Evolutionary conservation across 2,888 invertebrate genomes (phyloP).

Genomic region (Acanthosepion pharaonis): DNA sequence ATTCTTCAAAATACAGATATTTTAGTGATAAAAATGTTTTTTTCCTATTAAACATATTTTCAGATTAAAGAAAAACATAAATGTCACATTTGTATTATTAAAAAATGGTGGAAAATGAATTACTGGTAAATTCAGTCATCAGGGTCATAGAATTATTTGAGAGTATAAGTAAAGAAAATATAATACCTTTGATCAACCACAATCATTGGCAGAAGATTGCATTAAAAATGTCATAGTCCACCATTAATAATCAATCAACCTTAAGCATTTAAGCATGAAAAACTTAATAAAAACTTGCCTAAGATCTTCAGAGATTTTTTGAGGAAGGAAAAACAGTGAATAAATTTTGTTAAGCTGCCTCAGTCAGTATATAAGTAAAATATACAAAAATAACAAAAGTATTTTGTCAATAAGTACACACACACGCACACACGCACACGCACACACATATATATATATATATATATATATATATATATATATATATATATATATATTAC

Average conservation of each 20-base stretch:
- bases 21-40: not conserved
- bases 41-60: not conserved
- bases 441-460: too few species aligned
- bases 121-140: not conserved
- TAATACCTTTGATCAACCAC: not conserved
- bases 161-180: not conserved
- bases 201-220: not conserved
- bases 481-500: too few species aligned
- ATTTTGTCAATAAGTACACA: not conserved
- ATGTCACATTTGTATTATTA: not conserved
- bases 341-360: not conserved
- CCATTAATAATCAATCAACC: not conserved
- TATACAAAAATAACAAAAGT: not conserved
- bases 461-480: too few species aligned
- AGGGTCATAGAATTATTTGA: not conserved
- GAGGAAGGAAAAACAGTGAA: too few species aligned
- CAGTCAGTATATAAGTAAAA: not conserved
- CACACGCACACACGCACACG: too few species aligned
- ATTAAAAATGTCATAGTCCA: not conserved
- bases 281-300: not conserved
- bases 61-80: not conserved
- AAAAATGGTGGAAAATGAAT: not conserved
- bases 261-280: slow-evolving; percentile 17
- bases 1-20: not conserved
- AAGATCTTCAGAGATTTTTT: not conserved